A percentile compares a stretch with the other conserved stretches of the same genome.
Evolutionary conservation across 2,888 invertebrate genomes (phyloP).

Genomic region (Osmoderma eremita): DNA sequence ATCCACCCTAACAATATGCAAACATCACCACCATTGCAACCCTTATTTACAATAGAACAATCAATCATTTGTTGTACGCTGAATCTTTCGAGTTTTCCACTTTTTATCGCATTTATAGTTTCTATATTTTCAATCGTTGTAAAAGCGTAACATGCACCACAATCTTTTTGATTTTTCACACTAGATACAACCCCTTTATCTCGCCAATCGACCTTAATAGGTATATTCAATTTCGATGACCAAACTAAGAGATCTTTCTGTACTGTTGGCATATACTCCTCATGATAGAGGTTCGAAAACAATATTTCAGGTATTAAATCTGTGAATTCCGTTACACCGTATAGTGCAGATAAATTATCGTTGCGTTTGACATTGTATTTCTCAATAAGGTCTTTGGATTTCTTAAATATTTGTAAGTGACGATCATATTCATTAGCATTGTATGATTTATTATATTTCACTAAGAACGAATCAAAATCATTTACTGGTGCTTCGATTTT

Average conservation of each 20-base stretch:
- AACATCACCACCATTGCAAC: constrained; percentile 84
- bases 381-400: constrained; percentile 63
- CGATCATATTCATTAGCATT: constrained; percentile 59
- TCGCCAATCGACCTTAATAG: constrained; percentile 60
- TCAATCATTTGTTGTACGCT: constrained; percentile 87
- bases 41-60: constrained; percentile 77
- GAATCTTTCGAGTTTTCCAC: constrained; percentile 69
- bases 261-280: constrained; percentile 29
- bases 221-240: constrained; percentile 45
- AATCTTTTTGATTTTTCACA: constrained; percentile 77
- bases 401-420: constrained; percentile 56
- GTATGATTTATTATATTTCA: constrained; percentile 65
- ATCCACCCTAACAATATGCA: constrained; percentile 83
- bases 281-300: constrained; percentile 9
- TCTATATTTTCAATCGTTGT: constrained; percentile 80
- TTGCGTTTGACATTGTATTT: constrained; percentile 61
- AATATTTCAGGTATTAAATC: constrained; percentile 65
- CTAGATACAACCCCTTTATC: constrained; percentile 73
- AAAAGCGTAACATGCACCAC: constrained; percentile 91
- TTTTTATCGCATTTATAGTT: constrained; percentile 78
- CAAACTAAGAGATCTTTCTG: constrained; percentile 16
- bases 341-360: constrained; percentile 63
- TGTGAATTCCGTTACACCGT: constrained; percentile 70
- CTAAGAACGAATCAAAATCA: constrained; percentile 63
- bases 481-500: constrained; percentile 57